Base-by-base conservation (phyloP, 1,140 invertebrate species). In the Dendrolimus kikuchii region DNA sequence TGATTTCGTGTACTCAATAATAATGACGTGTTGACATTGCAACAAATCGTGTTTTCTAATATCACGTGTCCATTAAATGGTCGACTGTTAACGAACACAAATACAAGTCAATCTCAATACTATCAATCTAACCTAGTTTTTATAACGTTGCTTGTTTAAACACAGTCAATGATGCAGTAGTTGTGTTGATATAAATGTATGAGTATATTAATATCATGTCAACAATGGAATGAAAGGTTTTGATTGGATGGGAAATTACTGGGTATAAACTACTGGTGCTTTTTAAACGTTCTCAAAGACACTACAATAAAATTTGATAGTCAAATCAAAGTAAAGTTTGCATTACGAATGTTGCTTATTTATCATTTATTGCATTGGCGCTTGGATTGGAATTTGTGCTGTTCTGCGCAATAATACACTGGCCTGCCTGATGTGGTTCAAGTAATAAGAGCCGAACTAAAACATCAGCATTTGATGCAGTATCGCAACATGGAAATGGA, bases 331-430 rank as follows among this genome's bases (percentile, higher is more conserved):
- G 23, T 23, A 23, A 23, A 23, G 23, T 2, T 23, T 23, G 23
- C 23, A 23, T 23, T 46, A 38, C 46, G 38, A 38, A 7, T 36
- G 9, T 39, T 49, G 40, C 23, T 48, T 50, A 48, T 54, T 52
- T 56, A 55, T 46, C 7, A 46, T 60, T 45, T 54, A 55, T 62
- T 46, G 41, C 6, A 56, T 55, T 46, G n/a, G 53, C 45, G 40
- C 46, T 39, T 49, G 49, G 55, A 23, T 38, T 59, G 54, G 56
- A 67, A 64, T 67, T 56, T 49, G 55, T 51, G 59, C 53, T 40
- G 45, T 57, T 56, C 10, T 40, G 44, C 53, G 49, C 46, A 52
- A 42, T 51, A 52, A 50, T 59, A 50, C 59, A 42, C 46, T 7
- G 42, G 41, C 49, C 40, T 42, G 42, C 9, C 47, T 59, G 23